Evolutionary conservation across 2,888 invertebrate species (phyloP), one percentile per base, ranked within the genome.

Genomic region (Stenichneumon culpator): DNA sequence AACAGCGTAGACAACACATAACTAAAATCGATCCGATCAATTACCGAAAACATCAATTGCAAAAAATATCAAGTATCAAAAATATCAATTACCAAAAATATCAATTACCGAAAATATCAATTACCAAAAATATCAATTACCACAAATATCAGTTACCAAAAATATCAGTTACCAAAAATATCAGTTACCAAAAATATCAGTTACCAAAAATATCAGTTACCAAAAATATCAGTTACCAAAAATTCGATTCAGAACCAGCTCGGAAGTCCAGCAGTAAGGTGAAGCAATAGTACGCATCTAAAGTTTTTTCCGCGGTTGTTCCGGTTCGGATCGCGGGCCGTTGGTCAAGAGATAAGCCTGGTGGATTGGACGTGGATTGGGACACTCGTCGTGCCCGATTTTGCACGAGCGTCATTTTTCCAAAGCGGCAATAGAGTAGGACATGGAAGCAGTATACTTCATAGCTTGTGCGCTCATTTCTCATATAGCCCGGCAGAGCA

Each of bases 351-450:
- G 78, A 69, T 78, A 68, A 81, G 74, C 78, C 82, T 70, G 81
- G 78, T 69, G 81, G 73, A 84, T 84, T 78, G 73, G 57, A 84
- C 52, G 57, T 75, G 74, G 80, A 84, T 84, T 82, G 79, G 74
- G 79, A 75, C 79, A 82, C 79, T 74, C 79, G 65, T 74, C 65
- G 74, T 84, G 79, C 74, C 44, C 78, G 63, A 78, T 81, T 81
- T 74, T 82, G 82, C 79, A 82, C 79, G 79, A 74, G 82, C 74
- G 65, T 82, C 73, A 81, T 83, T 80, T 79, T 72, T 73, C 70
- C 63, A n/a, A 52, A 83, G 65, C 63, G 74, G 57, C 65, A 36
- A 19, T 36, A 74, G 47, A 68, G 32, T 32, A 68, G 63, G 32
- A 79, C 72, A 68, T 63, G 72, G 67, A 65, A 75, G 54, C 50